Evolutionary conservation across 2,888 invertebrate genomes (phyloP).

Genomic region (Eristalinus sepulchralis): DNA sequence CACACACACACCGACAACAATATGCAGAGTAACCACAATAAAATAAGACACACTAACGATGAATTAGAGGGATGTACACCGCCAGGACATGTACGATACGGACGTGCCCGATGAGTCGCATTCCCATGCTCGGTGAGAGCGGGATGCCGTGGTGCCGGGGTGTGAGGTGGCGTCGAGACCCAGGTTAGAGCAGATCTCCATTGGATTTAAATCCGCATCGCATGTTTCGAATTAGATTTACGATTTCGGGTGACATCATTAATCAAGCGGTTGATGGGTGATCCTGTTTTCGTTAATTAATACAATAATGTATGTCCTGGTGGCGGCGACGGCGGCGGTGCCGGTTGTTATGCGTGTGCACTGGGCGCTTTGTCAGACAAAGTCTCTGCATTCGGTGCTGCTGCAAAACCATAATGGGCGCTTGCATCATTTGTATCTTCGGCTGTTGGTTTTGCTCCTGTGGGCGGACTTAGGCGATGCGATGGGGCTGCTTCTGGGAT

Average conservation of each 20-base stretch:
- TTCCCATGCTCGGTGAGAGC: neutral
- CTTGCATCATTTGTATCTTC: slow-evolving; percentile 45
- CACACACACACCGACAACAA: neutral
- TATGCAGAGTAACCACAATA: slow-evolving; percentile 29
- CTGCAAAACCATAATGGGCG: neutral
- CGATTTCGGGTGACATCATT: slow-evolving; percentile 81
- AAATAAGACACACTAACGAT: slow-evolving; percentile 57
- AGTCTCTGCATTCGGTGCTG: slow-evolving; percentile 30
- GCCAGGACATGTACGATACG: neutral
- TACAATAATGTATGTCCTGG: slow-evolving; percentile 80
- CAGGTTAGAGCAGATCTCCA: slow-evolving; percentile 61
- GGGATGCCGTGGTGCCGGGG: neutral
- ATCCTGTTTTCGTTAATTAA: slow-evolving; percentile 82
- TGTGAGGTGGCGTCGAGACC: slow-evolving; percentile 11
- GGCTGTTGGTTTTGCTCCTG: slow-evolving; percentile 16
- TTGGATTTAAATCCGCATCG: slow-evolving; percentile 70
- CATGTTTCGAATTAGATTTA: slow-evolving; percentile 80
- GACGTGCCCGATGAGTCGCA: neutral
- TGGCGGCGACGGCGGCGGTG: slow-evolving; percentile 38
- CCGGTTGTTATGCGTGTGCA: slow-evolving; percentile 64
- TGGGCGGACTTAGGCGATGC: neutral
- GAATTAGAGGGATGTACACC: slow-evolving; percentile 45
- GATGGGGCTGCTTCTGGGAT: neutral
- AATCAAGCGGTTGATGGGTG: slow-evolving; percentile 81
- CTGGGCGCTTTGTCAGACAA: slow-evolving; percentile 32